Base-by-base conservation (phyloP, 2,888 invertebrate species). In the Drosophila suboccidentalis region DNA sequence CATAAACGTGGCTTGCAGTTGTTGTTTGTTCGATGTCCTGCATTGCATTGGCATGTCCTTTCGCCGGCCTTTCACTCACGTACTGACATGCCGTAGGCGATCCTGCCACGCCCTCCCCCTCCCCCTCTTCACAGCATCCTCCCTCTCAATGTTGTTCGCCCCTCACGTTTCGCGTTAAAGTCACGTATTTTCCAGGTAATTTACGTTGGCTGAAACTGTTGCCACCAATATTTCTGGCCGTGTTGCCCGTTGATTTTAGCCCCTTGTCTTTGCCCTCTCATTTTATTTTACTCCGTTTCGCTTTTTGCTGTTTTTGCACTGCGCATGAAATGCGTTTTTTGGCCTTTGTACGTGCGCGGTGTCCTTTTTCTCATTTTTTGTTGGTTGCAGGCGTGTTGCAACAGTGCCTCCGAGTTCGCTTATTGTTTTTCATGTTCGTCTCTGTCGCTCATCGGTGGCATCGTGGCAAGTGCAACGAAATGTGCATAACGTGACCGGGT, bases 181-280 rank as follows among this genome's bases (percentile, higher is more conserved):
- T 91, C 91, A 92, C 92, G 92, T 92, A 91, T 87, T 90, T 91
- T 91, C 91, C 90, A 91, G 90, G 91, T 92, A 92, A 92, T 92
- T 92, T 92, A 92, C 91, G 91, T 90, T 89, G 81, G 79, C 88
- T 61, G 80, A 89, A 87, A 87, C 90, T 90, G 89, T 87, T 87
- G 90, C 90, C 87, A 86, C 81, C 84, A 85, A 85, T 89, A 89
- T 88, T 89, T 87, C 75, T 84, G 82, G 69, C 75, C 80, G 70
- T 67, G 70, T 75, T 50, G 75, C 63, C 70, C 73, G 75, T 70
- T 71, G 79, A 82, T 83, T 79, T 78, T 74, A 75, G 75, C 61
- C 65, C 26, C 53, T 58, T 55, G 55, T 49, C 29, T 67, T 57
- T 55, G 38, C 36, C 4, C 32, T 46, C 49, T 39, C 47, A 8